Evolutionary conservation across 1,140 invertebrate genomes (phyloP).

Genomic region (Copidosoma floridanum): DNA sequence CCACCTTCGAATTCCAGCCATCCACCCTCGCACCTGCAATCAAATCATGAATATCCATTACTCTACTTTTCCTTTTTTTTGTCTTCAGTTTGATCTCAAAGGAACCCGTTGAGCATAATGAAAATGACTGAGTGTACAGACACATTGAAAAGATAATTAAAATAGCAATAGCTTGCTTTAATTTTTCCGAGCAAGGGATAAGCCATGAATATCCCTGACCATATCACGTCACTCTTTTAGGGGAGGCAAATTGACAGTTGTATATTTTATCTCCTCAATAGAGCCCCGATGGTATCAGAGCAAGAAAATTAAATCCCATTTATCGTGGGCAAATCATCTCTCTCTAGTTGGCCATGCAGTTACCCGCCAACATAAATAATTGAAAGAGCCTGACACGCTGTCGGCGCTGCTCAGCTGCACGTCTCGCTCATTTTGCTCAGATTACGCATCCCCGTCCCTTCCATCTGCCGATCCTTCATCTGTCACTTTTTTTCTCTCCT

Average conservation of each 20-base stretch:
- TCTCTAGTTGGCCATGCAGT: neutral
- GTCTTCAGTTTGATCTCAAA: too few species aligned
- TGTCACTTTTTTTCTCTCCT: constrained; percentile 33
- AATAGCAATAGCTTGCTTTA: too few species aligned
- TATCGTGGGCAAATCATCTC: constrained; percentile 8
- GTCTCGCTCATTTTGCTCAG: constrained; percentile 26
- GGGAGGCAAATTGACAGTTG: constrained; percentile 10
- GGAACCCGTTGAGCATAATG: too few species aligned
- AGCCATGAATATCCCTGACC: too few species aligned
- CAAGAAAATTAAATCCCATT: constrained; percentile 26
- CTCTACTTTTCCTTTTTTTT: too few species aligned
- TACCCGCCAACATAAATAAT: constrained; percentile 21
- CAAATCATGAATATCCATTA: constrained; percentile 30
- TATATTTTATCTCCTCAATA: constrained; percentile 7
- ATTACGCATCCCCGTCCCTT: constrained; percentile 30
- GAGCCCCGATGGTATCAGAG: too few species aligned
- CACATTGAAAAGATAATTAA: too few species aligned
- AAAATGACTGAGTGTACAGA: too few species aligned
- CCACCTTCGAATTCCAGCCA: constrained; percentile 69
- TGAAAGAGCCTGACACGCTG: constrained; percentile 13
- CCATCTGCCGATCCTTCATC: constrained; percentile 22
- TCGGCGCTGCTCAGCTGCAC: constrained; percentile 17
- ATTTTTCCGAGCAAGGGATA: too few species aligned
- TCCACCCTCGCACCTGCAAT: constrained; percentile 68
- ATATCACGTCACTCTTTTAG: too few species aligned